Base-by-base conservation (phyloP, 1,140 invertebrate species). In the Leptestheria dahalacensis region DNA sequence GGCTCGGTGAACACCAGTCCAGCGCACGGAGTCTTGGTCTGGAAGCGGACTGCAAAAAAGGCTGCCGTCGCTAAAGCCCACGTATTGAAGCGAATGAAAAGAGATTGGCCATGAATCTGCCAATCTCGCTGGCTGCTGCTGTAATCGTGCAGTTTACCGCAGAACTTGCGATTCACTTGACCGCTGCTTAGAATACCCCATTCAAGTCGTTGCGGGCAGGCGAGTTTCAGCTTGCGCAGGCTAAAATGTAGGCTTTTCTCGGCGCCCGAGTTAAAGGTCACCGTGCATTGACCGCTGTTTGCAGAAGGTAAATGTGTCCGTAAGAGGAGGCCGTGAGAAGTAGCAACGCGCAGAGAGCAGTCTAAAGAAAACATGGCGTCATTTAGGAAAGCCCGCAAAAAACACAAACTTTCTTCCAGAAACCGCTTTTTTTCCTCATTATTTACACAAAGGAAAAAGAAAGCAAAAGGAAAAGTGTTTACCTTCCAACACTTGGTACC, bases 81-180 rank as follows among this genome's bases (percentile, higher is more conserved):
- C 6, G 33, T 15, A 15, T 41, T 41, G 33, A 41, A 29, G 10
- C 26, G 53, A 12, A 55, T 28, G 20, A 26, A 55, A 26, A 55
- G 25, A 20, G 26, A 55, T 21, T 26, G 24, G 3, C 33, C 25
- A 28, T 29, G 33, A 18, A 33, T 55, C 9, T 41, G 53, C 53
- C 53, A 55, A 3, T 26, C 33, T 10, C 53, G 6, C 2, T 29
- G 53, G 53, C 4, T 55, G 12, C 33, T 55, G 25, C 25, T 11
- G 21, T 55, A 55, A 55, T 55, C 53, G 26, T 55, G 53, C 4
- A 55, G 23, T 18, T 55, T 55, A 3, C 53, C 53, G 53, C 53
- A 55, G 53, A 55, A 55, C 15, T 26, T 55, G 15, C 53, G 53
- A 1, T 12, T 33, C 1, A 55, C 53, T 28, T 28, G 23, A 24